Conservation (phyloP, 2,113 vertebrate species). For the Spheniscus mendiculus region DNA sequence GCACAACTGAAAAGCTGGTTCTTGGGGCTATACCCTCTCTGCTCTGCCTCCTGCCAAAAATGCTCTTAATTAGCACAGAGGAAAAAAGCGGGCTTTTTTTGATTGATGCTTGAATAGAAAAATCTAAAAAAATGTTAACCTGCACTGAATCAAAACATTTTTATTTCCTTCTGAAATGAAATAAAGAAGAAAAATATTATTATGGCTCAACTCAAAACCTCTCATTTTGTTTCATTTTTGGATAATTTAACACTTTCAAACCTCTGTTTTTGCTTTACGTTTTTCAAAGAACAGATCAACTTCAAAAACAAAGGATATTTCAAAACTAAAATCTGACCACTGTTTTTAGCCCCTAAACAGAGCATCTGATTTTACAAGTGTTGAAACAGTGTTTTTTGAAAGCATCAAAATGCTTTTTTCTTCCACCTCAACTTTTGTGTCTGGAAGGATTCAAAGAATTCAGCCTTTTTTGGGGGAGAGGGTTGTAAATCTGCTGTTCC, state of each 20-base stretch:
- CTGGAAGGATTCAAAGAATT: not conserved
- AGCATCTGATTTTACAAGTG: not conserved
- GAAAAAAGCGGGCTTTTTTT: not conserved
- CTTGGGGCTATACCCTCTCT: not conserved
- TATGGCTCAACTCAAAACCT: not conserved
- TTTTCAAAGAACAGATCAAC: not conserved
- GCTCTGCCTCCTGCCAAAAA: not conserved
- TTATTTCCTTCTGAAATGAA: not conserved
- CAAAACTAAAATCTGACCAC: not conserved
- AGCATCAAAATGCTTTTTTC: not conserved
- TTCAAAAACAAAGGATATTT: not conserved
- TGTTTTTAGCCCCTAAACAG: not conserved
- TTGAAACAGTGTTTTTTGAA: not conserved
- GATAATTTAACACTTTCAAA: not conserved
- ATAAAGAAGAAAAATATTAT: not conserved
- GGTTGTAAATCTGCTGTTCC: not conserved
- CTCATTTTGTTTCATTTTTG: not conserved
- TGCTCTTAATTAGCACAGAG: not conserved
- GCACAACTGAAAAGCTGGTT: not conserved
- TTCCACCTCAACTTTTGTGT: not conserved
- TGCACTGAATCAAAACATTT: not conserved
- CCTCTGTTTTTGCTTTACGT: not conserved
- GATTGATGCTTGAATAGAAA: not conserved
- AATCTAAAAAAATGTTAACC: not conserved
- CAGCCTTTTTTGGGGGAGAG: not conserved